Percentiles rank a stretch among this genome's conserved stretches.
Conservation (phyloP, 2,113 vertebrate species). For the Prochilodus magdalenae region DNA sequence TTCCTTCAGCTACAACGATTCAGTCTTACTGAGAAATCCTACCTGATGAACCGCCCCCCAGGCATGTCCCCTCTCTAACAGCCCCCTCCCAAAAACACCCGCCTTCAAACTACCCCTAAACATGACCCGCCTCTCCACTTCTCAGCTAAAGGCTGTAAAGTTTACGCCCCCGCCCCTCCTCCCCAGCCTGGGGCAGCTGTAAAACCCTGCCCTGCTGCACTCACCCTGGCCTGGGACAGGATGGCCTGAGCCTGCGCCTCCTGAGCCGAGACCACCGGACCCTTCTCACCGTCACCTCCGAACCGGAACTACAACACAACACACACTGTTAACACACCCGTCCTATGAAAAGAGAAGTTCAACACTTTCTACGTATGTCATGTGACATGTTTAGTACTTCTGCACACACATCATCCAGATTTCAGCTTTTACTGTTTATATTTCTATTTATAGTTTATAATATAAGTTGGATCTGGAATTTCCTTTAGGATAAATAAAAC, state of each 20-base stretch:
- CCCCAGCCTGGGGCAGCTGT: slow-evolving; percentile 44
- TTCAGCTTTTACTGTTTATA: too few relatives aligned
- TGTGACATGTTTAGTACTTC: too few relatives aligned
- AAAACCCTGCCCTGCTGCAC: slow-evolving; percentile 56
- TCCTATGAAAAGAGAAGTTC: too few relatives aligned
- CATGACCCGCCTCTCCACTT: not conserved
- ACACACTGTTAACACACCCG: not conserved
- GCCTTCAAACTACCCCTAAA: not conserved
- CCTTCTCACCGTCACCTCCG: slow-evolving; percentile 92
- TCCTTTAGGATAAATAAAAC: too few relatives aligned
- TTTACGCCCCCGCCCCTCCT: slow-evolving; percentile 21
- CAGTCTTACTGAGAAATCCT: too few relatives aligned
- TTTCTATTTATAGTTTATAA: too few relatives aligned
- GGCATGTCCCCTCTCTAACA: not conserved
- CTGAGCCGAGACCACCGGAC: slow-evolving; percentile 91
- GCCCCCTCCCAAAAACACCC: not conserved
- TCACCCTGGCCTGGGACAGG: slow-evolving; percentile 96
- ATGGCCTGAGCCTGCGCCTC: slow-evolving; percentile 98
- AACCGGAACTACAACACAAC: slow-evolving; percentile 87
- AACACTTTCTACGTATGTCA: too few relatives aligned
- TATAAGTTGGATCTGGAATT: too few relatives aligned
- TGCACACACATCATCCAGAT: too few relatives aligned
- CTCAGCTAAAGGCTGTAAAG: not conserved
- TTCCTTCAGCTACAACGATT: too few relatives aligned
- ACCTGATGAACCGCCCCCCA: not conserved